Conservation (phyloP, 2,888 invertebrate species). For the Cryptophagus acutangulus region DNA sequence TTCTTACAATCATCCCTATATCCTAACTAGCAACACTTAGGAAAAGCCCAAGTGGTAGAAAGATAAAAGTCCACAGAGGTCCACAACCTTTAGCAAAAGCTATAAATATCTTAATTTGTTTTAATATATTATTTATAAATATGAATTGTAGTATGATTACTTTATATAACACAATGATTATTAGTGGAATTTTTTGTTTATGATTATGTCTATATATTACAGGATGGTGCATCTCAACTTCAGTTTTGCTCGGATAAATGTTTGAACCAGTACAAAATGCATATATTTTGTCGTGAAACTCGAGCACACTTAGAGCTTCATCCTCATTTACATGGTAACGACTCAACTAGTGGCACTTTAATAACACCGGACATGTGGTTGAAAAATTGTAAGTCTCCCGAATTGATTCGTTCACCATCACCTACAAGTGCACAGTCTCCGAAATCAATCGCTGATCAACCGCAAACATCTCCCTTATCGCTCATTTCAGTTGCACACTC, state of each 20-base stretch:
- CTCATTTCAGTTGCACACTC: constrained; percentile 63
- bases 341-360: constrained; percentile 44
- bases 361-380: constrained; percentile 92
- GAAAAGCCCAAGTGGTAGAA: too few relatives aligned
- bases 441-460: constrained; percentile 17
- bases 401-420: constrained; percentile 40
- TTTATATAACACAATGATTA: too few relatives aligned
- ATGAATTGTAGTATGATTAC: too few relatives aligned
- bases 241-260: constrained; percentile 93
- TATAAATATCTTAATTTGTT: too few relatives aligned
- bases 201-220: too few relatives aligned
- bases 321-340: constrained; percentile 59
- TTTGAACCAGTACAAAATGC: constrained; percentile 94
- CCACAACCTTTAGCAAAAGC: too few relatives aligned
- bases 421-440: constrained; percentile 40
- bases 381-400: constrained; percentile 62
- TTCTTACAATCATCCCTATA: too few relatives aligned
- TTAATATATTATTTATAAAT: too few relatives aligned
- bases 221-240: constrained; percentile 85
- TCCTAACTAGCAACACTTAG: too few relatives aligned
- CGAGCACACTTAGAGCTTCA: constrained; percentile 85
- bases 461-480: constrained; percentile 55
- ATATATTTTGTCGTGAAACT: constrained; percentile 91
- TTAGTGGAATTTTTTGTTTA: too few relatives aligned
- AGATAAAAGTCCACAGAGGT: too few relatives aligned